phyloP scores from a whole-genome alignment of 2,888 invertebrate genomes.

The Agrochola macilenta region DNA sequence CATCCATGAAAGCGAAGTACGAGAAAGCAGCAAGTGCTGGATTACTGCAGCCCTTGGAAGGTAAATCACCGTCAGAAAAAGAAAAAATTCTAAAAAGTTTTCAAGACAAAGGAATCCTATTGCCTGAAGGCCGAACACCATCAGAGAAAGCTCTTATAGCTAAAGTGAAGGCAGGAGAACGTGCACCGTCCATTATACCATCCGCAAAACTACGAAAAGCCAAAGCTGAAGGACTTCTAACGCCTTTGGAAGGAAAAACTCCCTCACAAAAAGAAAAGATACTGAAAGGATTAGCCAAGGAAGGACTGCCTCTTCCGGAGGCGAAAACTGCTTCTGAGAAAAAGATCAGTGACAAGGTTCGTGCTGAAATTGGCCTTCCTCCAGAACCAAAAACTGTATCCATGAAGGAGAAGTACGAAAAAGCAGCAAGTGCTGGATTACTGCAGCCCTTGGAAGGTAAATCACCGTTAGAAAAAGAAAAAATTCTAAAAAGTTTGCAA shows the following conservation, averaged over 20 bases:
- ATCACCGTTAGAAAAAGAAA: too few relatives aligned
- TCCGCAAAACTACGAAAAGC: slow-evolving; percentile 30
- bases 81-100: too few relatives aligned
- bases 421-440: too few relatives aligned
- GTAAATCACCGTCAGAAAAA: neutral
- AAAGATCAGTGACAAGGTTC: neutral
- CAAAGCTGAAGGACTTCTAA: neutral
- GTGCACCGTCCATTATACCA: neutral
- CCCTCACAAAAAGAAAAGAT: slow-evolving; percentile 23
- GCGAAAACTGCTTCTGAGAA: neutral
- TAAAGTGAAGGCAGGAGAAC: slow-evolving; percentile 17
- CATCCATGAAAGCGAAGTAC: slow-evolving; percentile 60
- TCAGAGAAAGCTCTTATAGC: slow-evolving; percentile 39
- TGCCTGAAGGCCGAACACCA: slow-evolving; percentile 2
- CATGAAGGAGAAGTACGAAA: neutral
- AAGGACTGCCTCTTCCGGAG: slow-evolving; percentile 43
- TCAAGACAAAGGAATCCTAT: too few relatives aligned
- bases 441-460: too few relatives aligned
- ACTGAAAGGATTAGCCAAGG: slow-evolving; percentile 30
- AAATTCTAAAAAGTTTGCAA: too few relatives aligned
- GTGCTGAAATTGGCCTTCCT: neutral
- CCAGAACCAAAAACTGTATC: slow-evolving; percentile 25
- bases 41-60: slow-evolving; percentile 21
- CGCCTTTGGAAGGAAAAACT: slow-evolving; percentile 4
- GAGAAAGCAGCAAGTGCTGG: slow-evolving; percentile 21